Conservation (phyloP, 2,797 vertebrate species). For the Tragopan temminckii region DNA sequence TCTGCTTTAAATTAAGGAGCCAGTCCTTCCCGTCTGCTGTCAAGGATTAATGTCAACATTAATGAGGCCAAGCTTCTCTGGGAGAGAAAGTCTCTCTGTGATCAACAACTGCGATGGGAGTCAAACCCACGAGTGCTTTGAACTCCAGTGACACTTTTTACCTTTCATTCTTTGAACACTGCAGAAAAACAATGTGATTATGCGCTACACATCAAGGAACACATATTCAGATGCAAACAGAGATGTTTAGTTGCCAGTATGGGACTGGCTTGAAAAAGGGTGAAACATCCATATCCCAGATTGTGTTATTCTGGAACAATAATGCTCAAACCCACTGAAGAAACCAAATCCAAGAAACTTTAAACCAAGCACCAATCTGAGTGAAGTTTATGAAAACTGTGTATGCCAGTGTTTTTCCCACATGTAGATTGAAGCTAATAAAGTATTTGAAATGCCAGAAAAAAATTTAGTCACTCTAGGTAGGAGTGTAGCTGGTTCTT, state of each 20-base stretch:
- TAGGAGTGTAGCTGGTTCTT: not conserved
- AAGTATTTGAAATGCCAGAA: not conserved
- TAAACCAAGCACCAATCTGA: not conserved
- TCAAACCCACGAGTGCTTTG: not conserved
- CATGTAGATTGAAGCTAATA: not conserved
- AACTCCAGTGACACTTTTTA: constrained; percentile 1
- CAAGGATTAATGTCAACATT: constrained; percentile 41
- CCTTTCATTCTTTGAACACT: not conserved
- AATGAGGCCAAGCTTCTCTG: constrained; percentile 42
- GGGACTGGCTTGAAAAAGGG: not conserved
- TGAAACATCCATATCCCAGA: not conserved
- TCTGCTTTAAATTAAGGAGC: constrained; percentile 48
- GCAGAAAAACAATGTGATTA: not conserved
- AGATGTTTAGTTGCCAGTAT: not conserved
- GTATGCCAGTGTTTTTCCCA: not conserved
- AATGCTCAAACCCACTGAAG: not conserved
- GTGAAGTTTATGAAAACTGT: not conserved
- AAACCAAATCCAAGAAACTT: constrained; percentile 11
- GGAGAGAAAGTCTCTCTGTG: not conserved
- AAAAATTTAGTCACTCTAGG: not conserved
- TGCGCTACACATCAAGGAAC: not conserved
- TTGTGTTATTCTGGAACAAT: not conserved
- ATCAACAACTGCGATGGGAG: not conserved
- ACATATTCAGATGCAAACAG: not conserved
- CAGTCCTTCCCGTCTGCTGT: constrained; percentile 14